Evolutionary conservation across 2,888 invertebrate species (phyloP), one percentile per base, ranked within the genome.

Genomic region (Ophion slaviceki): DNA sequence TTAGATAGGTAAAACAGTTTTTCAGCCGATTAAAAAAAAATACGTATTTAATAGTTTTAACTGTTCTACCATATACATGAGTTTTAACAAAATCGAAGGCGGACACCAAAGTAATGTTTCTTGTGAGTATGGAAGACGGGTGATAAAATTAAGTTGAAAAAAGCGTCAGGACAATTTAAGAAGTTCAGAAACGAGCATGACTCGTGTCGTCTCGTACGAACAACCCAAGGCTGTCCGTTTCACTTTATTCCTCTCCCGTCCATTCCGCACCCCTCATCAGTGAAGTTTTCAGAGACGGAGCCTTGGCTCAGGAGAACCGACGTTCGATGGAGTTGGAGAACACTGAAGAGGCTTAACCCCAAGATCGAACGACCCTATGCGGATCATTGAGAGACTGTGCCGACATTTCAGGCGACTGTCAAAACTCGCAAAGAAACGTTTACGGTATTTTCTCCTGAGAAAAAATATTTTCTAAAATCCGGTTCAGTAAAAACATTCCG

Each of bases 201-300:
- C 24, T 28, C 59, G 40, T 47, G 64, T 14, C 53, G 47, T 53
- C 61, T 61, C 59, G 70, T 24, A 28, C 24, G 17, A 47, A 53
- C 10, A 64, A 62, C 24, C 64, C 75, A 1, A 7, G 28, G 47
- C 53, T 53, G 62, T 57, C 40, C 74, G 24, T 45, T 36, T 36
- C 67, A 61, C 78, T 61, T 20, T 24, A 17, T 24, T 45, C 7
- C 14, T 66, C 64, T 1, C 70, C 14, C 45, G 10, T 24, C 17
- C 17, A 68, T 32, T 66, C 20, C 28, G 61, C 28, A 7, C 40
- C 40, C 24, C 57, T 11, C 47, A 40, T 17, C 40, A 59, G n/a
- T 72, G 68, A 72, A 84, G 45, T 77, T 71, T 76, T 72, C 40
- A 71, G 53, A 53, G 67, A 66, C 72, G 72, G 67, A 78, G 45